These are phyloP conservation scores for Glossosoma conforme DNA, from an alignment of 1,140 invertebrate genomes.

Conservation along the genomic window DNA sequence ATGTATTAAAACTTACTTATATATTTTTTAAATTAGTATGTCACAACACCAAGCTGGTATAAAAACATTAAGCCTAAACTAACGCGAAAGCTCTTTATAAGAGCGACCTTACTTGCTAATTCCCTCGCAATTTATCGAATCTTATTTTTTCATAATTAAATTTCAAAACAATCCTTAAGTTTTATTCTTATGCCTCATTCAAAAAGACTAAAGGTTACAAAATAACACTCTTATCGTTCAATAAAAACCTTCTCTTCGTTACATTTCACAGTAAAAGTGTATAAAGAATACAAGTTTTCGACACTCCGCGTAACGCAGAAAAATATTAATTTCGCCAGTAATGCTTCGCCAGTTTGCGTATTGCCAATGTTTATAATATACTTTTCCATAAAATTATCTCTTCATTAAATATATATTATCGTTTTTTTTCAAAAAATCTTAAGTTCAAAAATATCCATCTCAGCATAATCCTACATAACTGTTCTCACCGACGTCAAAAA, in stretches of 20 bases:
- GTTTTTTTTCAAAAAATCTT: conserved; percentile 5
- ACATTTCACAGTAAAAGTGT: conserved; percentile 9
- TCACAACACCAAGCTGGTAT: conserved; percentile 55
- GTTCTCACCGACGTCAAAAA: conserved; percentile 15
- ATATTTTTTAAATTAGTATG: conserved; percentile 36
- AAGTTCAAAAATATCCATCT: conserved; percentile 15
- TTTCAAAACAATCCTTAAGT: conserved; percentile 30
- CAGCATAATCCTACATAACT: background rate
- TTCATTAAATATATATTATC: conserved; percentile 1
- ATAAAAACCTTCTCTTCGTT: conserved; percentile 20
- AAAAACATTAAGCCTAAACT: conserved; percentile 56
- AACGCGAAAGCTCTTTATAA: conserved; percentile 53
- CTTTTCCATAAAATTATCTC: background rate
- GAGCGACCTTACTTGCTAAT: conserved; percentile 50
- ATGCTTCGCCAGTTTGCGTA: conserved; percentile 3
- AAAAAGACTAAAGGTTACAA: conserved; percentile 25
- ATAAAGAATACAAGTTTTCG: conserved; percentile 5
- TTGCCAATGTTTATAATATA: conserved; percentile 14
- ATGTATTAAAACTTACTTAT: conserved; percentile 27
- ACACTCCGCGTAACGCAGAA: conserved; percentile 23
- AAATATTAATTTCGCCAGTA: conserved; percentile 25
- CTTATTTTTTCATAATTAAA: conserved; percentile 12
- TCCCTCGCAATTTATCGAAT: conserved; percentile 40
- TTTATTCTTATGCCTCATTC: conserved; percentile 24
- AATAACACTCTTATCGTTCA: conserved; percentile 24